These are phyloP conservation scores for Thamnophis sirtalis DNA, from an alignment of 2,113 vertebrate genomes.

Conservation along the genomic window DNA sequence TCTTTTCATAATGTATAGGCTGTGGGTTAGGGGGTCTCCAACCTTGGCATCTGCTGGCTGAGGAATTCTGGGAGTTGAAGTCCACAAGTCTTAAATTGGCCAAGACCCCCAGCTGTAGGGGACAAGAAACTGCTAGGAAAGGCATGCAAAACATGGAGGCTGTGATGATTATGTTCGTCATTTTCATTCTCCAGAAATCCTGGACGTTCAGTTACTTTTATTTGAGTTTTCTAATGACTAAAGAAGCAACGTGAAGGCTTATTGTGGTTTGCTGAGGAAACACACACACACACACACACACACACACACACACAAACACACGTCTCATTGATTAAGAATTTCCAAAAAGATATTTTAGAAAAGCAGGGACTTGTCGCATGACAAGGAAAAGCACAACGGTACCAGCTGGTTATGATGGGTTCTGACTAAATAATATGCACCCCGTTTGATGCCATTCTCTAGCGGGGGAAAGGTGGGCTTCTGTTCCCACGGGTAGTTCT, in stretches of 20 bases:
- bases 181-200: background rate
- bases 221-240: background rate
- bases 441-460: slow-evolving; percentile 16
- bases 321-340: background rate
- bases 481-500: slow-evolving; percentile 2
- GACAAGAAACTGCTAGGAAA: background rate
- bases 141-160: background rate
- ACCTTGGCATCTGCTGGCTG: too few relatives aligned
- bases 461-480: slow-evolving; percentile 35
- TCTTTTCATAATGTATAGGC: background rate
- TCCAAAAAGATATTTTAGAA: background rate
- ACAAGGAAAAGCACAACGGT: slow-evolving; percentile 79
- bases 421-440: slow-evolving; percentile 37
- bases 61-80: too few relatives aligned
- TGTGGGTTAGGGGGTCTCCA: too few relatives aligned
- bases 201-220: background rate
- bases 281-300: background rate
- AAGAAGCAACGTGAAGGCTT: background rate
- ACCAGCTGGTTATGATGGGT: slow-evolving; percentile 57
- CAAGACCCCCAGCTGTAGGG: too few relatives aligned
- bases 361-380: background rate
- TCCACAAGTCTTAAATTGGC: too few relatives aligned
- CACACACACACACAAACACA: too few relatives aligned
- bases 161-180: background rate
- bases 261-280: background rate